phyloP scores from a whole-genome alignment of 2,888 invertebrate species.

The Conistra vaccinii region DNA sequence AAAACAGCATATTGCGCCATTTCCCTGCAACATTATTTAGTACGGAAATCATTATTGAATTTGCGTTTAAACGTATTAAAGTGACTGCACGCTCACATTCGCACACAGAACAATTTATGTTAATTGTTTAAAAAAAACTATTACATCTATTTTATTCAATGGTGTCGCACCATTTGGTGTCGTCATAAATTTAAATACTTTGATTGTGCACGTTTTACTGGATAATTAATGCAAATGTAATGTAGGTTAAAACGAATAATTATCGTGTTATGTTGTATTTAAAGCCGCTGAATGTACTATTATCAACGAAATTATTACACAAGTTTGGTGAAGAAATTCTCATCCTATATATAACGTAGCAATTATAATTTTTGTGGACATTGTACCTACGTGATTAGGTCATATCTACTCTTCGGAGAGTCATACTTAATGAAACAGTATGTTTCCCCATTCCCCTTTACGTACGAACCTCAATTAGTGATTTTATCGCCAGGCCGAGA shows the following conservation, averaged over 20 bases:
- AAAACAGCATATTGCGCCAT: slow-evolving; percentile 2
- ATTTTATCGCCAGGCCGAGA: slow-evolving; percentile 47
- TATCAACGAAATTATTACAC: neutral
- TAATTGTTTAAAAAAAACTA: slow-evolving; percentile 49
- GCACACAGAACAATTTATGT: slow-evolving; percentile 34
- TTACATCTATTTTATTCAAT: slow-evolving; percentile 51
- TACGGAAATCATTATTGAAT: slow-evolving; percentile 50
- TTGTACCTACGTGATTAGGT: slow-evolving; percentile 9
- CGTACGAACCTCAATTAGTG: slow-evolving; percentile 46
- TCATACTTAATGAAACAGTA: slow-evolving; percentile 41
- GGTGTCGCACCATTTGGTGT: slow-evolving; percentile 40
- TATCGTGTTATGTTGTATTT: slow-evolving; percentile 17
- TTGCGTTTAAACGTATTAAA: slow-evolving; percentile 40
- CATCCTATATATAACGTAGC: neutral
- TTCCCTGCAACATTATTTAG: slow-evolving; percentile 38
- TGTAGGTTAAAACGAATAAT: slow-evolving; percentile 32
- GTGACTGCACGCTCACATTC: slow-evolving; percentile 31
- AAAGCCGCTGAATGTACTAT: neutral
- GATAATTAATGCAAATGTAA: slow-evolving; percentile 38
- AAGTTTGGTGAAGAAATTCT: neutral
- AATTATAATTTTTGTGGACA: neutral
- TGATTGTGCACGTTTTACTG: slow-evolving; percentile 31
- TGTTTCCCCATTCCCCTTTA: slow-evolving; percentile 31
- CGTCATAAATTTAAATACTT: slow-evolving; percentile 55
- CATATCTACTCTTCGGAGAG: slow-evolving; percentile 32